Evolutionary conservation across 2,113 vertebrate species (phyloP).

Genomic region (Cyprinodon brontotheroides): DNA sequence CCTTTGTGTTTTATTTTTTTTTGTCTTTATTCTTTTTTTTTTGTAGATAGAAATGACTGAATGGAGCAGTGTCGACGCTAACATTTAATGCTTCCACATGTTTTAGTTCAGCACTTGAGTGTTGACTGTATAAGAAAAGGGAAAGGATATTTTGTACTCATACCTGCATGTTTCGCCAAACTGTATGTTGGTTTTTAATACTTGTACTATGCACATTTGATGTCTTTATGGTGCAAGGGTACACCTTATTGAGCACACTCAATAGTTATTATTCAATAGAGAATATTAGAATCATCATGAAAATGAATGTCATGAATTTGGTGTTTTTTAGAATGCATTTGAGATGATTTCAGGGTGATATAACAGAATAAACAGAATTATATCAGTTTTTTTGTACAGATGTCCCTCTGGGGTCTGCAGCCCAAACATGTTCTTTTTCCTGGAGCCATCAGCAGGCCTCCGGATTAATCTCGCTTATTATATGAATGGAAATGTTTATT

Average conservation of each 20-base stretch:
- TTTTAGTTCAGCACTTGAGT: constrained; percentile 49
- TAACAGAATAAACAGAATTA: neutral
- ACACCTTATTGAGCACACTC: constrained; percentile 33
- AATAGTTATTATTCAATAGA: neutral
- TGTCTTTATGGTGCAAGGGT: constrained; percentile 66
- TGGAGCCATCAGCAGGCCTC: neutral
- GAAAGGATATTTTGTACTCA: constrained; percentile 38
- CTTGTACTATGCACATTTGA: constrained; percentile 79
- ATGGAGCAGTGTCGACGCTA: constrained; percentile 10
- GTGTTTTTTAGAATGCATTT: no score
- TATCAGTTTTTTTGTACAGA: neutral
- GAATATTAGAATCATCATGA: neutral
- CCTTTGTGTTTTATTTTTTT: constrained; percentile 19
- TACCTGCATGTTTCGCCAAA: constrained; percentile 65
- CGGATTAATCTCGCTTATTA: neutral
- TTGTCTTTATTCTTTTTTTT: constrained; percentile 6
- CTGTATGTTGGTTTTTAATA: constrained; percentile 59
- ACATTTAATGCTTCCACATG: constrained; percentile 59
- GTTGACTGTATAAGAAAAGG: constrained; percentile 62
- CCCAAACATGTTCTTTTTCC: neutral
- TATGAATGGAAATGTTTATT: neutral
- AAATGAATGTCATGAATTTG: no score
- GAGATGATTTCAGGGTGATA: no score
- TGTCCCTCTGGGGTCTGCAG: neutral
- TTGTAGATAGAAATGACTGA: constrained; percentile 25